phyloP scores from a whole-genome alignment of 2,797 vertebrate genomes.

The Acrossocheilus wenchowensis region DNA sequence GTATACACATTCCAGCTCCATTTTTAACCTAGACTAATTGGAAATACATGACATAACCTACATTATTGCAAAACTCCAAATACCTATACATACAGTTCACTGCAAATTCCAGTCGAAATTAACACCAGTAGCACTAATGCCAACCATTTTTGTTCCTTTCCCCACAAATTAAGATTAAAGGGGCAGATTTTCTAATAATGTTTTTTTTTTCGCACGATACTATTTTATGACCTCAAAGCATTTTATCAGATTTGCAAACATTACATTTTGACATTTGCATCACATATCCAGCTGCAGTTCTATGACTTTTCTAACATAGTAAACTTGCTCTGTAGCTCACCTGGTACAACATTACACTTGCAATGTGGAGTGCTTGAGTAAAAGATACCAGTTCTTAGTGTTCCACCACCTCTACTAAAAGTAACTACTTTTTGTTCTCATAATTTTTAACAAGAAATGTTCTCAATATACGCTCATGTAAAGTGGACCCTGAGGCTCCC shows the following conservation, averaged over 20 bases:
- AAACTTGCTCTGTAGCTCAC: background rate
- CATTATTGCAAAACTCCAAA: background rate
- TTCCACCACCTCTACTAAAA: background rate
- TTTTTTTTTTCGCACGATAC: background rate
- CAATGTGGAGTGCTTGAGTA: background rate
- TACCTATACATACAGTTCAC: background rate
- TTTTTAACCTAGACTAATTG: background rate
- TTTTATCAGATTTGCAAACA: background rate
- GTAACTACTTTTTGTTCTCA: background rate
- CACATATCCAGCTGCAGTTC: background rate
- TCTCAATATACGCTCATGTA: background rate
- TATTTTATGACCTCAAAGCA: background rate
- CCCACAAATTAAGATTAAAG: background rate
- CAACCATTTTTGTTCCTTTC: background rate
- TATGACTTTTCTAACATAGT: background rate
- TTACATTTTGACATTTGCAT: background rate
- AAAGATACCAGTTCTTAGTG: background rate
- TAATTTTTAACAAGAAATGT: slow-evolving; percentile 6
- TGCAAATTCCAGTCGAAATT: background rate
- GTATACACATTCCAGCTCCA: background rate
- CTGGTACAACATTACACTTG: background rate
- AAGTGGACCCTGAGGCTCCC: background rate
- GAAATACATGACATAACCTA: background rate
- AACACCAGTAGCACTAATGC: background rate
- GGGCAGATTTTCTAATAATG: background rate